Evolutionary conservation across 2,113 vertebrate species (phyloP).

Genomic region (Sebastes fasciatus): DNA sequence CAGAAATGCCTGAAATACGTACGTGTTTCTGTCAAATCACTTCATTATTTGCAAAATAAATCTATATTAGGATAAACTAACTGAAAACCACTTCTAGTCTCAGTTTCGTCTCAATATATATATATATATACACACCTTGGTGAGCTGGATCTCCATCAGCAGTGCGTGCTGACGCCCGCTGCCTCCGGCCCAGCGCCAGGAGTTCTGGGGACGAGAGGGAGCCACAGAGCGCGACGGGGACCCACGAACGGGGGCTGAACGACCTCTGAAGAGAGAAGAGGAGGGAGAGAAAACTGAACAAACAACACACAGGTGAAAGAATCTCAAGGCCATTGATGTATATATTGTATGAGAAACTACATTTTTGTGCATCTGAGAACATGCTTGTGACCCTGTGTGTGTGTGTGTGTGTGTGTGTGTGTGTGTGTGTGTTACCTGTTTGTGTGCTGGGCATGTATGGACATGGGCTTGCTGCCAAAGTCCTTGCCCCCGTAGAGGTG

Average conservation of each 20-base stretch:
- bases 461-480: slow-evolving; percentile 84
- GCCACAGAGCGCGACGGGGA: slow-evolving; percentile 87
- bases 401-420: not conserved
- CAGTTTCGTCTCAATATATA: not conserved
- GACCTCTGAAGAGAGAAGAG: slow-evolving; percentile 64
- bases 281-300: no score
- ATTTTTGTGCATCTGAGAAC: not conserved
- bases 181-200: slow-evolving; percentile 91
- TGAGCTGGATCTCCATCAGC: slow-evolving; percentile 95
- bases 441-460: slow-evolving; percentile 74
- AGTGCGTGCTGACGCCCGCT: slow-evolving; percentile 88
- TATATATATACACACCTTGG: slow-evolving; percentile 83
- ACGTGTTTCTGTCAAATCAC: not conserved
- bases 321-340: no score
- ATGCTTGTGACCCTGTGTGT: not conserved
- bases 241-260: slow-evolving; percentile 76
- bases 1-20: no score
- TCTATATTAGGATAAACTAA: not conserved
- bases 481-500: slow-evolving; percentile 93
- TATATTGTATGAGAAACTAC: not conserved
- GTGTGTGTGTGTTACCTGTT: slow-evolving; percentile 72
- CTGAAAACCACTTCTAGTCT: not conserved
- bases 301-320: no score
- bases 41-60: not conserved
- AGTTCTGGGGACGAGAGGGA: slow-evolving; percentile 90